Evolutionary conservation across 2,113 vertebrate species (phyloP).

Genomic region (Sinocyclocheilus maitianheensis): DNA sequence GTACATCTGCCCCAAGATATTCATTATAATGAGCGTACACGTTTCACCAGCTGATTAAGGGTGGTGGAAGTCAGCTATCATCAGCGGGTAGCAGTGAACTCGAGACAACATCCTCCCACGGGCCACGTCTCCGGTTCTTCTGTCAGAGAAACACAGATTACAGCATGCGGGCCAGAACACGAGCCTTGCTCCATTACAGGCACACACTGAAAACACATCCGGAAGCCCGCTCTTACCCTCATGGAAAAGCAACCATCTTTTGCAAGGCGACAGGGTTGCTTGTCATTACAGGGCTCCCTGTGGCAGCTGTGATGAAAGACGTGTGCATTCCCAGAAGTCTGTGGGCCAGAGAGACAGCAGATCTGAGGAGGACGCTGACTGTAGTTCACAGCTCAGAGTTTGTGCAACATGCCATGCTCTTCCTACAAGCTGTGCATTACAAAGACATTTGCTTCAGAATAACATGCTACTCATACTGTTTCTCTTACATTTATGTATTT

Average conservation of each 20-base stretch:
- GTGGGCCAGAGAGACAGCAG: conserved; percentile 42
- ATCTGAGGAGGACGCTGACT: conserved; percentile 43
- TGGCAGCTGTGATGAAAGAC: conserved; percentile 23
- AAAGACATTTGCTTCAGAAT: background rate
- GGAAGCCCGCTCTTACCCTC: conserved; percentile 34
- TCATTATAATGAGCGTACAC: conserved; percentile 46
- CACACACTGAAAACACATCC: background rate
- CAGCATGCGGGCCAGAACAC: background rate
- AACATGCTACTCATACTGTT: background rate
- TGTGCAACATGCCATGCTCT: background rate
- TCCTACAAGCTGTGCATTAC: background rate
- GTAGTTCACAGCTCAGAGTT: background rate
- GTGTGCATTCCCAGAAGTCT: conserved; percentile 54
- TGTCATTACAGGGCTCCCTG: conserved; percentile 52
- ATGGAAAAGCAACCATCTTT: conserved; percentile 47
- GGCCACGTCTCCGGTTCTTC: conserved; percentile 53
- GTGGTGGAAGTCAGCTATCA: background rate
- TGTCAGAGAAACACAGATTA: conserved; percentile 32
- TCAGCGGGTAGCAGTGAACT: background rate
- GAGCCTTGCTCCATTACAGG: background rate
- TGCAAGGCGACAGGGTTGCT: conserved; percentile 59
- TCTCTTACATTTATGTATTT: background rate
- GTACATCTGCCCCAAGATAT: conserved; percentile 14
- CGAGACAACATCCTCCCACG: conserved; percentile 63
- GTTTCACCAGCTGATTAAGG: background rate